Evolutionary conservation across 2,888 invertebrate genomes (phyloP), one percentile per base, ranked within the genome.

Genomic region (Drymonia ruficornis): DNA sequence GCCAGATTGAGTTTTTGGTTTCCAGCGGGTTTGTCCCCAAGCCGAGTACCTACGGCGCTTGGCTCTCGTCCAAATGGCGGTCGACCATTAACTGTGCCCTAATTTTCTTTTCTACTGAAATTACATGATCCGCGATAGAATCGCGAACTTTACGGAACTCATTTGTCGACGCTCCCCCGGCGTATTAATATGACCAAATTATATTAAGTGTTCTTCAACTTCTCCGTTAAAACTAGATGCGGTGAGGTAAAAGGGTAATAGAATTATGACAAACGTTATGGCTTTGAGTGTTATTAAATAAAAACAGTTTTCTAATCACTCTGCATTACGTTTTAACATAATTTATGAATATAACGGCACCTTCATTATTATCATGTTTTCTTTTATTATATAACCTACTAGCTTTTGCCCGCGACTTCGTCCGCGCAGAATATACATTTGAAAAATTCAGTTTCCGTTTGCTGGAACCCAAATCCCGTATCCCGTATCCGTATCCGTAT

Each of bases 61-160:
- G 91, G 91, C 86, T 52, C 56, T 18, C 52, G 55, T 80, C 91
- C 91, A 91, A 90, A 85, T 80, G 75, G 74, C 72, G 72, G 75
- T 77, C 78, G 71, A 83, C 81, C 77, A 80, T 81, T 80, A 78
- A 73, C 78, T 71, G 78, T 70, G 87, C 79, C 81, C 87, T 86
- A 85, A 86, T 86, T 90, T 84, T 82, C 78, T 79, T 77, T 77
- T 75, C 67, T 69, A 76, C 76, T 76, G 74, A 82, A 82, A 83
- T 82, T 80, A 84, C 81, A 78, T 77, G 74, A 74, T 69, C 72
- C 73, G 65, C 70, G 74, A 80, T 78, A 67, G 70, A 75, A 76
- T 73, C 59, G 62, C 63, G 55, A 71, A 64, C 67, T 65, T 62
- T 59, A 38, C 3, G 23, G 3, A 66, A 63, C 49, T 58, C 55